Evolutionary conservation across 2,113 vertebrate genomes (phyloP), one percentile per base, ranked within the genome.

Genomic region (Eclectus roratus): DNA sequence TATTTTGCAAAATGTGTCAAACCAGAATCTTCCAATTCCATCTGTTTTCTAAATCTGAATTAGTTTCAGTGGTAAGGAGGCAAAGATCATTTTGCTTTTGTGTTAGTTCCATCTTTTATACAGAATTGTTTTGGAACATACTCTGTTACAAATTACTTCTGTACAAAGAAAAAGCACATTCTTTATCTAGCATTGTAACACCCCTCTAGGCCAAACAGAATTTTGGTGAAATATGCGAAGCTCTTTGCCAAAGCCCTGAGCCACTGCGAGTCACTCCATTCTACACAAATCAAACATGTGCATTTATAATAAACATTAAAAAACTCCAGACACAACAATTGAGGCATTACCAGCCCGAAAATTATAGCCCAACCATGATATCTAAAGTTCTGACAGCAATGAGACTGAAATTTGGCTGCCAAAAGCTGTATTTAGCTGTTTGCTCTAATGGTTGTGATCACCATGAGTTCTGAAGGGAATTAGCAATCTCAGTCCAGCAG

Each of bases 271-370:
- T 90, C 88, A 80, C 93, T 96, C 74, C 82, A 69, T 93, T 81
- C 91, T 73, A 61, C n/a, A 28, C 90, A 95, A 96, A 96, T 94
- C 91, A 95, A 96, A 94, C 65, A n/a, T 1, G 0, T 74, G 84
- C 91, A 91, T 95, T 95, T 91, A 95, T 61, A 92, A 70, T 83
- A 96, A 94, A 89, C 7, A 12, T 63, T 77, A 81, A 98, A 95
- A 92, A 94, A 92, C 61, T 68, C 76, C 65, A 86, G 74, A 91
- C 83, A 52, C 81, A 80, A 94, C 90, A 96, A 84, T 14, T 92
- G 90, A 92, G 80, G 72, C 93, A 94, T 96, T 93, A 95, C 73
- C 72, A 93, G 85, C 88, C 82, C 85, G 64, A 68, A 93, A 95
- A 94, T 96, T 91, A 95, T 41, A 96, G 80, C 73, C 83, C 83